Evolutionary conservation across 2,113 vertebrate genomes (phyloP).

Genomic region (Ciconia stormi): DNA sequence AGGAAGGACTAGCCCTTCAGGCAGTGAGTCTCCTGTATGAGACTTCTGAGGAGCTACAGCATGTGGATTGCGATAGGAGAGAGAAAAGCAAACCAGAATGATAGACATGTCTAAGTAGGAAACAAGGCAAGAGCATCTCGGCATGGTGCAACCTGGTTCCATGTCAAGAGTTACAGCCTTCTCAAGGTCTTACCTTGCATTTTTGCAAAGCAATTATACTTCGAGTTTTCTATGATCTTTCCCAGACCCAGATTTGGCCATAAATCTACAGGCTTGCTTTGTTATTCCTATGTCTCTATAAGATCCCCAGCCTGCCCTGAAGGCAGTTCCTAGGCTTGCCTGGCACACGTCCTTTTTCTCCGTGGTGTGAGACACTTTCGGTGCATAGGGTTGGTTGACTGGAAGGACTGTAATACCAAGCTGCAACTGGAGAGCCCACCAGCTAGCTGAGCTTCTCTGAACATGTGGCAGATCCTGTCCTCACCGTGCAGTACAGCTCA

Average conservation of each 20-base stretch:
- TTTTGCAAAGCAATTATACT: not conserved
- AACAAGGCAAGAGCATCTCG: not conserved
- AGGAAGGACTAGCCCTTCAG: not conserved
- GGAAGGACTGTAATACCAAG: not conserved
- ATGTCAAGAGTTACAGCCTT: not conserved
- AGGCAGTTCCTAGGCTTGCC: not conserved
- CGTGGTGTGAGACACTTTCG: not conserved
- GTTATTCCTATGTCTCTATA: not conserved
- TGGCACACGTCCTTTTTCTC: not conserved
- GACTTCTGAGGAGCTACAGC: not conserved
- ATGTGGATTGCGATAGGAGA: accelerated
- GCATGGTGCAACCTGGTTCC: not conserved
- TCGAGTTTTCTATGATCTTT: not conserved
- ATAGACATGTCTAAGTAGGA: not conserved
- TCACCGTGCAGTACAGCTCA: not conserved
- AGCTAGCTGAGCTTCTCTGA: not conserved
- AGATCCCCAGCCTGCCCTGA: not conserved
- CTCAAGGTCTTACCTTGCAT: not conserved
- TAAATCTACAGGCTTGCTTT: not conserved
- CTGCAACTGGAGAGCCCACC: not conserved
- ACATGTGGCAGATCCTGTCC: accelerated
- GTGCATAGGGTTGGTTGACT: not conserved
- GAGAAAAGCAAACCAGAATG: not conserved
- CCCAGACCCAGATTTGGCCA: not conserved
- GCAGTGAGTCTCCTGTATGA: not conserved